These are phyloP conservation scores for Setophaga petechia DNA, from an alignment of 2,113 vertebrate species.

Conservation along the genomic window DNA sequence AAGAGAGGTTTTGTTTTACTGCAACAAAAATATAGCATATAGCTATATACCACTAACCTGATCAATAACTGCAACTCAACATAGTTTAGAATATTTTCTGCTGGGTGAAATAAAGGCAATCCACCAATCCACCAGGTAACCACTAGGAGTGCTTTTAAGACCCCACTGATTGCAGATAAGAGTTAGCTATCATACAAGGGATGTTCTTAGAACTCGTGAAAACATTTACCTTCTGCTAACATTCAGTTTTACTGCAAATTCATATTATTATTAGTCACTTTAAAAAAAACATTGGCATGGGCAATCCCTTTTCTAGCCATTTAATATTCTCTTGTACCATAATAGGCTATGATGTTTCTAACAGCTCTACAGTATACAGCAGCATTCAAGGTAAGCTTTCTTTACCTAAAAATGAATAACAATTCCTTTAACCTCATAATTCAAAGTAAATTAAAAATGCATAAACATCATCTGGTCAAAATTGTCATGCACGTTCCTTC, in stretches of 20 bases:
- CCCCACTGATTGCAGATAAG: not conserved
- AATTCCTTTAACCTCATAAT: not conserved
- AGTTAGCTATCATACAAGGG: not conserved
- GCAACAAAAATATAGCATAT: not conserved
- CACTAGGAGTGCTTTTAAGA: accelerated
- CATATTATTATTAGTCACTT: not conserved
- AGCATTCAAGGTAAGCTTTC: not conserved
- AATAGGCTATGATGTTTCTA: not conserved
- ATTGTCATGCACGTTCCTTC: not conserved
- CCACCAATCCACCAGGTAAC: not conserved
- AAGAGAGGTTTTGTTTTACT: not conserved
- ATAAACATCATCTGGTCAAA: not conserved
- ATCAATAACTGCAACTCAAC: not conserved
- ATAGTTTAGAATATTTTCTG: not conserved
- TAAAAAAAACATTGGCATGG: not conserved
- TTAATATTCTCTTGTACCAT: not conserved
- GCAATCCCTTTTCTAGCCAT: not conserved
- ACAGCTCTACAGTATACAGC: not conserved
- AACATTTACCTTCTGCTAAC: not conserved
- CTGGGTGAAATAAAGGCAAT: not conserved
- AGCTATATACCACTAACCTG: not conserved
- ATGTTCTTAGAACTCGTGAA: not conserved
- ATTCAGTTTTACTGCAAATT: not conserved
- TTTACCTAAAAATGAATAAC: not conserved
- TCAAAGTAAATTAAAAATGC: not conserved